These are phyloP conservation scores for Hybognathus amarus DNA, from an alignment of 2,797 vertebrate genomes.

Conservation along the genomic window DNA sequence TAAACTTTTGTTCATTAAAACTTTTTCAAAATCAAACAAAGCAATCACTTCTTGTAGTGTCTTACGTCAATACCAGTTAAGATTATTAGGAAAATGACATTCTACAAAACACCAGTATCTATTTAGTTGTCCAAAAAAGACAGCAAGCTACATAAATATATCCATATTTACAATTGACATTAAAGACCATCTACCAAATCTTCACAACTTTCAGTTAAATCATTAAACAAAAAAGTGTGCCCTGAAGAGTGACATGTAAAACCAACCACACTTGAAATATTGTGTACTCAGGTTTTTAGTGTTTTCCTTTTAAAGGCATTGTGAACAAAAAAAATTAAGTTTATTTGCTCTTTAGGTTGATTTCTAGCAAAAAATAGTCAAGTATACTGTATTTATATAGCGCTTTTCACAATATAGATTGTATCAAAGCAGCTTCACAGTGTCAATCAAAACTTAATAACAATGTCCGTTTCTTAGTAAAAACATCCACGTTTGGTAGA, in stretches of 20 bases:
- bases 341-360: not conserved
- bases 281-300: not conserved
- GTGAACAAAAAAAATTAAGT: not conserved
- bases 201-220: constrained; percentile 10
- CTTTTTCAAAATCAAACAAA: not conserved
- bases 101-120: not conserved
- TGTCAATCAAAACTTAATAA: too few relatives aligned
- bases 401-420: too few relatives aligned
- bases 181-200: not conserved
- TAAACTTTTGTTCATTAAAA: not conserved
- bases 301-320: not conserved
- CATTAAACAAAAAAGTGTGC: not conserved
- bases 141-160: not conserved
- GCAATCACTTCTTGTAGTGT: not conserved
- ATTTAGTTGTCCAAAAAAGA: not conserved
- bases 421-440: too few relatives aligned
- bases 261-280: not conserved
- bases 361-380: not conserved
- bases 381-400: too few relatives aligned
- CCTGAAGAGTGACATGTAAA: not conserved
- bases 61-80: not conserved
- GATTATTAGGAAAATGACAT: not conserved
- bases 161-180: not conserved
- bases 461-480: too few relatives aligned
- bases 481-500: too few relatives aligned